A percentile compares a stretch with the other conserved stretches of the same genome.
Evolutionary conservation across 1,140 invertebrate species (phyloP).

Genomic region (Euwallacea fornicatus): DNA sequence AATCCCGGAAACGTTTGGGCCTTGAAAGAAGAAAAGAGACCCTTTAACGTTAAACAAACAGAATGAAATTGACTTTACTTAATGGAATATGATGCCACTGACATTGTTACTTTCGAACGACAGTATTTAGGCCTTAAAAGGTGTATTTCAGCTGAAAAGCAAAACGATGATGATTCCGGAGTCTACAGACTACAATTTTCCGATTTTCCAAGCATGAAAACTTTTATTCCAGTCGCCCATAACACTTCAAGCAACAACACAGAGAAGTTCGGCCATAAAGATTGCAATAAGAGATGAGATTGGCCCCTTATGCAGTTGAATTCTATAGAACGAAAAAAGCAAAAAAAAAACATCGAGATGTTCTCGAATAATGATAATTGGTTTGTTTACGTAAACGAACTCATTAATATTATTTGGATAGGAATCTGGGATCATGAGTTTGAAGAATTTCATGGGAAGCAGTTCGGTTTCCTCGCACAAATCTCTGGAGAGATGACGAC

Average conservation of each 20-base stretch:
- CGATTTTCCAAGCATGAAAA: slow-evolving; percentile 19
- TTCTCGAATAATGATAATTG: slow-evolving; percentile 14
- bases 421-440: neutral
- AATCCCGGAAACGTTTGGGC: neutral
- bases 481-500: too few species aligned
- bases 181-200: slow-evolving; percentile 11
- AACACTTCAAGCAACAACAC: slow-evolving; percentile 20
- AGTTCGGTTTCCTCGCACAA: too few species aligned
- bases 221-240: slow-evolving; percentile 11
- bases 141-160: neutral
- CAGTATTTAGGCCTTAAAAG: too few species aligned
- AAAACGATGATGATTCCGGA: neutral
- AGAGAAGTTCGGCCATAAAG: slow-evolving; percentile 20
- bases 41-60: neutral
- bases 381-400: slow-evolving; percentile 26
- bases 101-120: too few species aligned
- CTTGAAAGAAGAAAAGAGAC: neutral
- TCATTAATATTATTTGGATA: slow-evolving; percentile 10
- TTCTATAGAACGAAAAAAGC: slow-evolving; percentile 22
- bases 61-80: neutral
- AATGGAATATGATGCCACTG: too few species aligned
- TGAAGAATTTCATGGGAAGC: too few species aligned
- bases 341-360: slow-evolving; percentile 14
- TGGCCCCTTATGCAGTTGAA: slow-evolving; percentile 20
- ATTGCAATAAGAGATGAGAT: slow-evolving; percentile 20